Base-by-base conservation (phyloP, 1,140 invertebrate species). In the Steinernema khuongi region DNA sequence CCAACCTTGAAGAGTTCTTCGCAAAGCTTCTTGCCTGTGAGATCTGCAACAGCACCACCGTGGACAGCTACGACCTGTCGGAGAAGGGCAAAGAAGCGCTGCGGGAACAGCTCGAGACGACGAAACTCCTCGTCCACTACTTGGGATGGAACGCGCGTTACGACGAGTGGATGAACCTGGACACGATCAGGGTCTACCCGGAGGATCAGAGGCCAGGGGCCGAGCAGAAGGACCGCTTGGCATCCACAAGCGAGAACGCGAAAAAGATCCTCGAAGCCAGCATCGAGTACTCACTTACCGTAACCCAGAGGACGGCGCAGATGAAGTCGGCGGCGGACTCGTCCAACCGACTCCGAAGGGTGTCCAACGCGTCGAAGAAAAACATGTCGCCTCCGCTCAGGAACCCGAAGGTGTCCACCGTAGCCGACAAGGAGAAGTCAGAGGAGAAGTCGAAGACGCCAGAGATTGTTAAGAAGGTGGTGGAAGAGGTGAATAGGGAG, bases 91-190 rank as follows among this genome's bases (percentile, higher is more conserved):
- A 30, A 29, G 69, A 74, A 18, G 11, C 31, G 14, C 72, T 72
- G 72, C n/a, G 19, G 28, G 72, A 73, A n/a, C 31, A 72, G n/a
- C 71, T 72, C 68, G 31, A 74, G 2, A 30, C 30, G 17, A 41
- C 72, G 18, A 31, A 41, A 28, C 43, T 72, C 11, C 71, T 75
- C 7, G 71, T 75, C 32, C 74, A 76, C 66, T 76, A 77, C 30
- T 43, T 77, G 29, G 75, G 75, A n/a, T 76, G 75, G 75, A 76
- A 76, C 43, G 28, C 66, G 18, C 75, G 75, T 7, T 76, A 76
- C 67, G 75, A 76, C 41, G 75, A 76, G 75, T 77, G 41, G 29
- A 73, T 76, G 26, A 2, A 26, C 30, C 73, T 77, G 41, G 31
- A 19, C 30, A 43, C 76, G 29, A 44, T 76, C 1, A 22, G 73